A percentile compares a stretch with the other conserved stretches of the same genome.
phyloP scores from a whole-genome alignment of 1,140 invertebrate genomes.

The Antheraea mylitta region DNA sequence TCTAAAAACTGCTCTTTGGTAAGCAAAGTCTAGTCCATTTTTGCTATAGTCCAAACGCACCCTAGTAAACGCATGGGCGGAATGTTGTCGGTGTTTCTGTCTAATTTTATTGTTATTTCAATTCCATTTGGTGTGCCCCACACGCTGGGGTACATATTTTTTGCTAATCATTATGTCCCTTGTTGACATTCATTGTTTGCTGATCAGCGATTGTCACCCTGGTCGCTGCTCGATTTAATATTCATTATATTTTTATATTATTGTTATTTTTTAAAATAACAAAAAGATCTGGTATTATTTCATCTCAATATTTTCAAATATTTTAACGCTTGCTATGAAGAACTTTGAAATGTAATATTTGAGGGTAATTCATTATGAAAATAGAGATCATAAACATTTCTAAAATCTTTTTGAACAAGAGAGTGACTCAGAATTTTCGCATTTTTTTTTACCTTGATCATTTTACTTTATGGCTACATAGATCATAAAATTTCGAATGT shows the following conservation, averaged over 20 bases:
- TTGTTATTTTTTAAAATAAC: background rate
- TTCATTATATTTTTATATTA: constrained; percentile 2
- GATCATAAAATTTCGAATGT: no score
- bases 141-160: constrained; percentile 34
- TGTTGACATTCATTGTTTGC: constrained; percentile 47
- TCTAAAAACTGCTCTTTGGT: background rate
- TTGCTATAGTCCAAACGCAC: background rate
- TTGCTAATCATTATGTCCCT: constrained; percentile 53
- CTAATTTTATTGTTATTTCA: constrained; percentile 73
- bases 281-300: no score
- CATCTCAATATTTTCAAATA: no score
- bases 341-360: no score
- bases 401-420: no score
- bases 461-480: no score
- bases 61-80: constrained; percentile 54
- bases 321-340: no score
- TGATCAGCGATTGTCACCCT: constrained; percentile 36
- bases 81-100: constrained; percentile 56
- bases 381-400: no score
- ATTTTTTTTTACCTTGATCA: no score
- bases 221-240: background rate
- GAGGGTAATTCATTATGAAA: no score
- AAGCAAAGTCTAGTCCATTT: background rate
- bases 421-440: no score
- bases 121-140: constrained; percentile 44